phyloP scores from a whole-genome alignment of 92 coral and sea anemone genomes.

The Siderastrea radians region DNA sequence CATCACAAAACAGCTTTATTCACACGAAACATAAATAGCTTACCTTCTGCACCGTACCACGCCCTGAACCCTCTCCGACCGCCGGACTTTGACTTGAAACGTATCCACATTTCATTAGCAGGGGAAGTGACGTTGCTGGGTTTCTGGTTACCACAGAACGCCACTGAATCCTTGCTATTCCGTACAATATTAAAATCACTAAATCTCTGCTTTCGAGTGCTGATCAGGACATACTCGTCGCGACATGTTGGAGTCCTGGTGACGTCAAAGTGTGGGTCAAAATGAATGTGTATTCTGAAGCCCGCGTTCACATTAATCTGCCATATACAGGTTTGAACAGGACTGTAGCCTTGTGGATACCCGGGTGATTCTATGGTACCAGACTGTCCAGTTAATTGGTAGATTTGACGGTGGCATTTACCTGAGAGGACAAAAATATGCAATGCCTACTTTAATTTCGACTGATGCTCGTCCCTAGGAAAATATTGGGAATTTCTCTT shows the following conservation, averaged over 20 bases:
- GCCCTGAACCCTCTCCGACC: constrained; percentile 85
- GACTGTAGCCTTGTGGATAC: constrained; percentile 73
- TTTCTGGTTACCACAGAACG: constrained; percentile 78
- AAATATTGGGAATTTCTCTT: too few relatives aligned
- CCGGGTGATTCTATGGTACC: constrained; percentile 88
- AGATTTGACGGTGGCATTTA: constrained; percentile 78
- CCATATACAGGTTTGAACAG: constrained; percentile 88
- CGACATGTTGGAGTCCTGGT: constrained; percentile 62
- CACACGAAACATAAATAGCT: not conserved
- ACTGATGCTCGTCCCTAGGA: too few relatives aligned
- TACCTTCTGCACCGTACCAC: constrained; percentile 82
- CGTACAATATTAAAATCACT: constrained; percentile 49
- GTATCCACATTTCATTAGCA: constrained; percentile 80
- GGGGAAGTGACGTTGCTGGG: constrained; percentile 87
- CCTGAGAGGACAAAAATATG: constrained; percentile 44
- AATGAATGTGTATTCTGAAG: constrained; percentile 76
- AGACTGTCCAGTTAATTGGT: constrained; percentile 44
- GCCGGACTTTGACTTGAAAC: constrained; percentile 75
- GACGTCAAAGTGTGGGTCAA: constrained; percentile 79
- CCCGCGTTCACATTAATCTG: constrained; percentile 79
- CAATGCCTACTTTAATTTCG: not conserved
- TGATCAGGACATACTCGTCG: constrained; percentile 82
- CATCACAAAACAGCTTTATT: too few relatives aligned
- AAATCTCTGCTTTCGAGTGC: constrained; percentile 79
- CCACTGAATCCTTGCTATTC: constrained; percentile 65